Conservation (phyloP, 2,113 vertebrate genomes). For the Calidris pugnax region DNA sequence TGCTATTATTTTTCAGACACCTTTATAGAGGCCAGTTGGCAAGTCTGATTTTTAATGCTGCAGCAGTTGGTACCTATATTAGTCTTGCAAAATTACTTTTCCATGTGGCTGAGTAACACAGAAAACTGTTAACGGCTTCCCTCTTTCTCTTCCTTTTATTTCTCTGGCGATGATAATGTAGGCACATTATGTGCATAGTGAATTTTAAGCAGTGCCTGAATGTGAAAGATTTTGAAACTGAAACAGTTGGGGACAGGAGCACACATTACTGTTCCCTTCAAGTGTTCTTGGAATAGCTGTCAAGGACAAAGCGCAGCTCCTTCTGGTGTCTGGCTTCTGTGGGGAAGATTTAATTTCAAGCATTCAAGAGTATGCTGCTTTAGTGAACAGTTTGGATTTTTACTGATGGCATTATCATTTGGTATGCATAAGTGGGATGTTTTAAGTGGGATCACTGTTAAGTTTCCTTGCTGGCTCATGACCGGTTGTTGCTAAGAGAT, state of each 20-base stretch:
- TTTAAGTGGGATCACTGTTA: conserved; percentile 65
- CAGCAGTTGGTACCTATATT: neutral
- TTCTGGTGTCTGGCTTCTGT: conserved; percentile 59
- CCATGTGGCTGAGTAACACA: neutral
- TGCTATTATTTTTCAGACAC: neutral
- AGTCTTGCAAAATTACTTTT: neutral
- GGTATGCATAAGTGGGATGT: conserved; percentile 68
- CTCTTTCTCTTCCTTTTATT: neutral
- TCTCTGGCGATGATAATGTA: neutral
- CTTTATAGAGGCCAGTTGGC: neutral
- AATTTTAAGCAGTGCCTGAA: conserved; percentile 35
- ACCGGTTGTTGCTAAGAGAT: conserved; percentile 71
- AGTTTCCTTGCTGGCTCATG: conserved; percentile 64
- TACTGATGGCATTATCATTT: conserved; percentile 63
- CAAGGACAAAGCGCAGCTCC: conserved; percentile 33
- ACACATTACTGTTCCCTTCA: conserved; percentile 5
- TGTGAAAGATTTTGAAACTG: conserved; percentile 21
- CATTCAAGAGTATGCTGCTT: neutral
- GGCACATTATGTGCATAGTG: conserved; percentile 13
- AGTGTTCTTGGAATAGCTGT: conserved; percentile 57
- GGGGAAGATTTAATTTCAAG: conserved; percentile 24
- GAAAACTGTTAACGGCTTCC: neutral
- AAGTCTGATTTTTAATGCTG: neutral
- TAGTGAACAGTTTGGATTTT: conserved; percentile 43
- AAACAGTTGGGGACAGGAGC: conserved; percentile 40